Percentiles rank a stretch among this genome's conserved stretches.
Conservation (phyloP, 2,797 vertebrate species). For the Hyperoplus lanceolatus region DNA sequence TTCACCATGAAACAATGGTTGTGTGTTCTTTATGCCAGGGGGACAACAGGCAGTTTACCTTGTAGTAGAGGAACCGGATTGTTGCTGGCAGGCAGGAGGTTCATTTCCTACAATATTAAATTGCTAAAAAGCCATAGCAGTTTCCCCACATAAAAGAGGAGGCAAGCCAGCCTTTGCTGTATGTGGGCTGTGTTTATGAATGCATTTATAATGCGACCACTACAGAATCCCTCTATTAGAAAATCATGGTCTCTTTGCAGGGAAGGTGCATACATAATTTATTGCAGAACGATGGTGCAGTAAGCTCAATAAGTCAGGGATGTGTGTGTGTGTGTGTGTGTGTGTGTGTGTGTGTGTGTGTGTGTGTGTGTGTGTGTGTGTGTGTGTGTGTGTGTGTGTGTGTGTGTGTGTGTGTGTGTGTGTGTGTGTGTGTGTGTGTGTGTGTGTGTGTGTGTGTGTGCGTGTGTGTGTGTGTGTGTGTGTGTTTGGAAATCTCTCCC, state of each 20-base stretch:
- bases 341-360: background rate
- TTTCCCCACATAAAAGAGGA: slow-evolving; percentile 36
- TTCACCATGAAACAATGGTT: slow-evolving; percentile 55
- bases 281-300: slow-evolving; percentile 50
- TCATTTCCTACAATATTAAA: slow-evolving; percentile 68
- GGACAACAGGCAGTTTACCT: slow-evolving; percentile 72
- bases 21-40: slow-evolving; percentile 58
- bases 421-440: slow-evolving; percentile 12
- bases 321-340: slow-evolving; percentile 18
- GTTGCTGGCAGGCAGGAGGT: slow-evolving; percentile 50
- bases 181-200: slow-evolving; percentile 46
- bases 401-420: slow-evolving; percentile 11
- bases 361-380: slow-evolving; percentile 17
- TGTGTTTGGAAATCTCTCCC: slow-evolving; percentile 9
- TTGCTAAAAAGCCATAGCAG: slow-evolving; percentile 53
- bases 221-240: slow-evolving; percentile 38
- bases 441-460: slow-evolving; percentile 6
- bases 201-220: slow-evolving; percentile 51
- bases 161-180: slow-evolving; percentile 19
- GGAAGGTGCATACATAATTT: slow-evolving; percentile 61
- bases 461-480: slow-evolving; percentile 13
- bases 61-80: slow-evolving; percentile 65
- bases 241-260: slow-evolving; percentile 48
- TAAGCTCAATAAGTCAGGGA: slow-evolving; percentile 41
- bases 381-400: slow-evolving; percentile 10